A percentile compares a stretch with the other conserved stretches of the same genome.
These are phyloP conservation scores for Australoheros scitulus DNA, from an alignment of 2,113 vertebrate species.

Conservation along the genomic window DNA sequence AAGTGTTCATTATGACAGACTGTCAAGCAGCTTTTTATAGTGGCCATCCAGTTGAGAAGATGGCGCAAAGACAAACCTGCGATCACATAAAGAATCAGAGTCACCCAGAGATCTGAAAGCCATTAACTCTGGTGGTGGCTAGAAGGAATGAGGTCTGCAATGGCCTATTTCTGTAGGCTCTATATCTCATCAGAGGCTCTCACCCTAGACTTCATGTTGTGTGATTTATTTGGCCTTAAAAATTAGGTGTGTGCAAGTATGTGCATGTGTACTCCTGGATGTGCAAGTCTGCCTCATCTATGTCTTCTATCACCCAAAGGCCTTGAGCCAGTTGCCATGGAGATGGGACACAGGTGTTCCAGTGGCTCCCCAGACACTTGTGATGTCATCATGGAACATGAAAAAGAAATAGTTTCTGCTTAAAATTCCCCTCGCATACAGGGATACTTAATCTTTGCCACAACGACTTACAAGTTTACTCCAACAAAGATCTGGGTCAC, in stretches of 20 bases:
- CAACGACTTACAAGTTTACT: slow-evolving; percentile 21
- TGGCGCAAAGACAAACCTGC: slow-evolving; percentile 60
- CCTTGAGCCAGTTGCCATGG: slow-evolving; percentile 53
- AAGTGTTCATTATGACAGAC: slow-evolving; percentile 38
- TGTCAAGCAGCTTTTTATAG: slow-evolving; percentile 14
- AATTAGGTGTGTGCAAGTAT: slow-evolving; percentile 40
- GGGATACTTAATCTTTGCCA: slow-evolving; percentile 11
- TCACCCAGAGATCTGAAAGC: slow-evolving; percentile 68
- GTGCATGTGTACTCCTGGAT: slow-evolving; percentile 34
- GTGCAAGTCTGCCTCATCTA: slow-evolving; percentile 19
- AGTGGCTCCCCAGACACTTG: slow-evolving; percentile 33
- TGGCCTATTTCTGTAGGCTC: slow-evolving; percentile 78
- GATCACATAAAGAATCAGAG: slow-evolving; percentile 57
- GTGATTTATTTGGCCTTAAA: slow-evolving; percentile 74
- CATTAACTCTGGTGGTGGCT: slow-evolving; percentile 66
- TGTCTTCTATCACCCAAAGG: slow-evolving; percentile 55
- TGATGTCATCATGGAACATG: slow-evolving; percentile 53
- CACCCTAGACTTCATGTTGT: slow-evolving; percentile 59
- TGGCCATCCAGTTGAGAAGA: slow-evolving; percentile 35
- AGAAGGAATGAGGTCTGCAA: slow-evolving; percentile 62
- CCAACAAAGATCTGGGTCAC: slow-evolving; percentile 23
- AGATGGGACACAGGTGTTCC: slow-evolving; percentile 71
- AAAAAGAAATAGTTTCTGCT: slow-evolving; percentile 35
- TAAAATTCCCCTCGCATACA: slow-evolving; percentile 4
- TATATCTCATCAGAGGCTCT: slow-evolving; percentile 73